These are phyloP conservation scores for Gadopsis bispinosus DNA, from an alignment of 2,797 vertebrate genomes.

Conservation along the genomic window DNA sequence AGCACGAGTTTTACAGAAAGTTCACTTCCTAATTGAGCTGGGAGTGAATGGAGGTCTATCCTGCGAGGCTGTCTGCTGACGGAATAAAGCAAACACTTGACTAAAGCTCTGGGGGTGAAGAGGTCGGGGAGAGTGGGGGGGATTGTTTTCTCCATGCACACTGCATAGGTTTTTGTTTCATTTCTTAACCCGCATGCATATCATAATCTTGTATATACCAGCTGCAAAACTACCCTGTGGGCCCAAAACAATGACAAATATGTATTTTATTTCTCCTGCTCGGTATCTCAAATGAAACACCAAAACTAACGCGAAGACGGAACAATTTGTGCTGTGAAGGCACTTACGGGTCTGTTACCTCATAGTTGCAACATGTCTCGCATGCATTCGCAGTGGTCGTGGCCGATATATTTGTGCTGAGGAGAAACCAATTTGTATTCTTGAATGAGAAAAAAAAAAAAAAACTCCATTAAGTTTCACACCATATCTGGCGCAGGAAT, in stretches of 20 bases:
- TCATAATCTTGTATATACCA: slow-evolving; percentile 6
- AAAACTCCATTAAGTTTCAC: slow-evolving; percentile 24
- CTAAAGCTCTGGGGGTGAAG: slow-evolving; percentile 40
- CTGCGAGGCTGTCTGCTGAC: slow-evolving; percentile 35
- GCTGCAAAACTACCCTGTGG: slow-evolving; percentile 23
- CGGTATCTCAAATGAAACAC: slow-evolving; percentile 13
- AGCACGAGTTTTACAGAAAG: slow-evolving; percentile 1
- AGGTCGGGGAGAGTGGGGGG: background rate
- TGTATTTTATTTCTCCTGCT: background rate
- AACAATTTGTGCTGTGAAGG: slow-evolving; percentile 5
- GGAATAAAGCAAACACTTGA: slow-evolving; percentile 63
- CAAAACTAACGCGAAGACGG: slow-evolving; percentile 7
- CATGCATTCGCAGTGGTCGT: slow-evolving; percentile 23
- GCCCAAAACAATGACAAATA: background rate
- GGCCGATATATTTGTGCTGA: slow-evolving; percentile 25
- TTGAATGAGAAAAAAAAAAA: slow-evolving; percentile 19
- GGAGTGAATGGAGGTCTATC: slow-evolving; percentile 40
- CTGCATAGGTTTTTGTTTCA: slow-evolving; percentile 8
- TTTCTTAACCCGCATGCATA: slow-evolving; percentile 12
- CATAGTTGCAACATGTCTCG: slow-evolving; percentile 19
- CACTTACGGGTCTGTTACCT: slow-evolving; percentile 8
- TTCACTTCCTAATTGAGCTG: slow-evolving; percentile 31
- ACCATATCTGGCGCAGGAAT: slow-evolving; percentile 27
- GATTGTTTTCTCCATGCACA: slow-evolving; percentile 19
- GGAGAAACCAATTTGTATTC: slow-evolving; percentile 41